A percentile compares a stretch with the other conserved stretches of the same genome.
Conservation (phyloP, 2,888 invertebrate species). For the Agonum fuliginosum region DNA sequence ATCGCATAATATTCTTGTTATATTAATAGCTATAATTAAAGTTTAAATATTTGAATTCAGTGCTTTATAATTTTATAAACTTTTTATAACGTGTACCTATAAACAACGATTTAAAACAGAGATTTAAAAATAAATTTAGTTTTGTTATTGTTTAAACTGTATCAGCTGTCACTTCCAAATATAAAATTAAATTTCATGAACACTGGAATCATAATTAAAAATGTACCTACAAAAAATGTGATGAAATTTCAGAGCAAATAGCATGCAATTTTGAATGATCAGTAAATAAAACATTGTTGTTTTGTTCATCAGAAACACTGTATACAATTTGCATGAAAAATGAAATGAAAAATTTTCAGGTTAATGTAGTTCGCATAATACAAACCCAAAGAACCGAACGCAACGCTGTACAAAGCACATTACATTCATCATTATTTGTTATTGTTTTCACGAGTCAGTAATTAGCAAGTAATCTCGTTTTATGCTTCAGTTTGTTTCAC, state of each 20-base stretch:
- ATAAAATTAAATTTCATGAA: no score
- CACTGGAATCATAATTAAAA: no score
- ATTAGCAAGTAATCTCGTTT: conserved; percentile 46
- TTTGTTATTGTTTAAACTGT: no score
- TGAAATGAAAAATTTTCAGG: neutral
- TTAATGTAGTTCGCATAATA: neutral
- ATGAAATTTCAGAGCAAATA: neutral
- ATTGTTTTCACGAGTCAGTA: conserved; percentile 26
- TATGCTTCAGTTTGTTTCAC: conserved; percentile 42
- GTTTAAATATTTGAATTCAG: no score
- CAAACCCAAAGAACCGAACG: neutral
- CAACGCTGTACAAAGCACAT: neutral
- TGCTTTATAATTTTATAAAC: no score
- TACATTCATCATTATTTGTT: conserved; percentile 2
- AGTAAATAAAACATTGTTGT: conserved; percentile 7
- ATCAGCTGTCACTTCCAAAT: no score
- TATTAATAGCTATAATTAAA: no score
- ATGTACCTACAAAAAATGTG: neutral
- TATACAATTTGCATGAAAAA: neutral
- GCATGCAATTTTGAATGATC: no score
- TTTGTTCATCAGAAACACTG: neutral
- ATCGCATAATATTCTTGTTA: no score
- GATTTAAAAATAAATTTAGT: no score
- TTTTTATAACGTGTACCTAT: no score
- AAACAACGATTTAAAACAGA: no score